Percentiles rank a stretch among this genome's conserved stretches.
Evolutionary conservation across 2,797 vertebrate genomes (phyloP).

Genomic region (Halcyon chelicuti): DNA sequence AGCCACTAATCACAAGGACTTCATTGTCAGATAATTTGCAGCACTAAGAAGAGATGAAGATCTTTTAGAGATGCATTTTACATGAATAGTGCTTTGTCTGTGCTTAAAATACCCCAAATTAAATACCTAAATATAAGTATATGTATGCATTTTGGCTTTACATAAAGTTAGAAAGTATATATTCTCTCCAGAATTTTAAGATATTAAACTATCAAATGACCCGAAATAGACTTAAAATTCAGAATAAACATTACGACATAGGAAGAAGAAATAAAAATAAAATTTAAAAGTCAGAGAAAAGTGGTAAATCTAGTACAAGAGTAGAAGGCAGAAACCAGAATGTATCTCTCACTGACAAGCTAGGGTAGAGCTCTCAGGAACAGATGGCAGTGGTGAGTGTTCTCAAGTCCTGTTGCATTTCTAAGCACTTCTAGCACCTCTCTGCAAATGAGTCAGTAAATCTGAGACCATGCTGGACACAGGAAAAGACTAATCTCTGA

Average conservation of each 20-base stretch:
- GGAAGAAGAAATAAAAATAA: neutral
- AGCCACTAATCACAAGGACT: neutral
- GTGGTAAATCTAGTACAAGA: neutral
- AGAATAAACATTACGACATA: neutral
- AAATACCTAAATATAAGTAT: neutral
- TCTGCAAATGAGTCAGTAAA: neutral
- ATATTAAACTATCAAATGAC: neutral
- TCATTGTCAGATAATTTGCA: neutral
- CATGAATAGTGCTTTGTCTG: neutral
- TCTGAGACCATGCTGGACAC: neutral
- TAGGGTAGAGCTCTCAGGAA: fast-evolving
- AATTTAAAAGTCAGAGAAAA: neutral
- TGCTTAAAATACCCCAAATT: neutral
- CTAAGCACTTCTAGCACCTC: neutral
- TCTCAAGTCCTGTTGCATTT: neutral
- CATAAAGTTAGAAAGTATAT: neutral
- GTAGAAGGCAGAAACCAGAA: neutral
- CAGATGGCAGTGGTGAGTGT: neutral
- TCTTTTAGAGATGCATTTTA: neutral
- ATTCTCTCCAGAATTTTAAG: neutral
- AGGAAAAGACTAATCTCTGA: neutral
- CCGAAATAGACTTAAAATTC: neutral
- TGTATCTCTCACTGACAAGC: neutral
- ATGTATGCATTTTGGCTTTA: neutral
- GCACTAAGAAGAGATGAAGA: neutral